Base-by-base conservation (phyloP, 2,797 vertebrate species). In the Caiman crocodilus region DNA sequence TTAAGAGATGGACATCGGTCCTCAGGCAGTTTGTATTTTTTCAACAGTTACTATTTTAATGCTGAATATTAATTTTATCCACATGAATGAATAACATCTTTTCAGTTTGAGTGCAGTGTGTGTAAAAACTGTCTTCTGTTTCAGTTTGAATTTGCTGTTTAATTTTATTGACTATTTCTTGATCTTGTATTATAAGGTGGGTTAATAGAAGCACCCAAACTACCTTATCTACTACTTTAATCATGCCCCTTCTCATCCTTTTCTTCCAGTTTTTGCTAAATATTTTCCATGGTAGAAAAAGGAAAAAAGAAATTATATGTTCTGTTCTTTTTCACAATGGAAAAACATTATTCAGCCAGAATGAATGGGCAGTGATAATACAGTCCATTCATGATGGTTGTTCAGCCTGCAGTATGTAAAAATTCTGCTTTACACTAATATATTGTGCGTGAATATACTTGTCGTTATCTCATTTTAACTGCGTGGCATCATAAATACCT, bases 191-290 rank as follows among this genome's bases (percentile, higher is more conserved):
- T n/a, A 17, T 84, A 63, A 84, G 15, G 6, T 79, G 86, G 28
- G 15, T 1, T 0, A 82, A 12, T 77, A 79, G 56, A 71, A 67
- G 15, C 2, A 5, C 65, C 30, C 14, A 1, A 3, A 7, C 4
- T 63, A 6, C 32, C 79, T 82, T 18, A 13, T 4, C 14, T 14
- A 26, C 20, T 32, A 30, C 17, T 65, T 69, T 30, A 69, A 3
- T 69, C 65, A 35, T 21, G 65, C 23, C 65, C 65, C 15, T 85
- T 82, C 17, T 90, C n/a, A 82, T 0, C 0, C n/a, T 84, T 57
- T 79, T 65, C 8, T 14, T 75, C 20, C 2, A 25, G 26, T 23
- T 84, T 69, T 17, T 73, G 5, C 4, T 32, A 26, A 32, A 0
- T 1, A 60, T 42, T 80, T 32, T 0, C 1, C 9, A 73, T 26